phyloP scores from a whole-genome alignment of 2,113 vertebrate species.

The Beaufortia kweichowensis region DNA sequence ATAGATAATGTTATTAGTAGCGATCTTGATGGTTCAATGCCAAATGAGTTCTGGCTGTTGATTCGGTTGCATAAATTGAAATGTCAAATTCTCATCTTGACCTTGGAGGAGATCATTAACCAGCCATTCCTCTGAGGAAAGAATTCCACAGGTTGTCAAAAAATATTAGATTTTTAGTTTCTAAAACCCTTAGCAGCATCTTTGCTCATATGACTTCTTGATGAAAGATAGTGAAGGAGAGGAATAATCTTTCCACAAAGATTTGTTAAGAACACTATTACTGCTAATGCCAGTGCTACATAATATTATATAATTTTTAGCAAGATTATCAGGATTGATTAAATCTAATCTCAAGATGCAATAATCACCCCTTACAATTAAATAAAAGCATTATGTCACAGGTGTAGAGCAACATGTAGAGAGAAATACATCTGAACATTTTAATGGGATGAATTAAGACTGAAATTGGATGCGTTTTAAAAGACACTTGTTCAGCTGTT shows the following conservation, averaged over 20 bases:
- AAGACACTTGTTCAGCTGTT: neutral
- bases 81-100: slow-evolving; percentile 20
- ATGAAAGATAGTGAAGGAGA: slow-evolving; percentile 2
- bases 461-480: slow-evolving; percentile 24
- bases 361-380: slow-evolving; percentile 7
- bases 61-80: slow-evolving; percentile 31
- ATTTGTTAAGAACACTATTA: neutral
- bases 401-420: slow-evolving; percentile 3
- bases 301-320: slow-evolving; percentile 19
- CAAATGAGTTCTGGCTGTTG: slow-evolving; percentile 18
- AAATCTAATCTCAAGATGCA: slow-evolving; percentile 20
- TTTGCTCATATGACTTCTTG: slow-evolving; percentile 6
- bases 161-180: slow-evolving; percentile 6
- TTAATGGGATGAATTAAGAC: slow-evolving; percentile 13
- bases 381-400: slow-evolving; percentile 8
- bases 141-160: slow-evolving; percentile 16
- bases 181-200: slow-evolving; percentile 21
- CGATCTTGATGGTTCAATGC: neutral
- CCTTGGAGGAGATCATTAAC: slow-evolving; percentile 22
- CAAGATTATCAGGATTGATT: slow-evolving; percentile 27
- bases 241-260: neutral
- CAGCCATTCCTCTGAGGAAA: neutral
- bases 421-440: neutral
- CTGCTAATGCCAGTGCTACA: neutral
- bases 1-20: slow-evolving; percentile 7